Percentiles rank a stretch among this genome's conserved stretches.
Conservation (phyloP, 2,113 vertebrate genomes). For the Myiagra hebetior region DNA sequence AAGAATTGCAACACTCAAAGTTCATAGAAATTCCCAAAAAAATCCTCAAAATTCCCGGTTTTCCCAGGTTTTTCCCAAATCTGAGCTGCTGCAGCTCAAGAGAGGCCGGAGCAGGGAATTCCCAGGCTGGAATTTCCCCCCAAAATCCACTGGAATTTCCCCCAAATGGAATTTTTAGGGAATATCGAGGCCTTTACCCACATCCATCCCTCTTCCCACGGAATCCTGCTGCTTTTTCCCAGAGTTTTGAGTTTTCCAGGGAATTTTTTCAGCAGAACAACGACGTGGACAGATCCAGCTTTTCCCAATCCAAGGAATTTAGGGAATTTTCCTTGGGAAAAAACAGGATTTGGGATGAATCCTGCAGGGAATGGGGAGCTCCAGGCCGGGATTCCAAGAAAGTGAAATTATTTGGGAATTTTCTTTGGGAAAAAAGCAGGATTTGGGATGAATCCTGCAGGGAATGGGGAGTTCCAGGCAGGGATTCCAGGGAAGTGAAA, state of each 20-base stretch:
- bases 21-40: too few relatives aligned
- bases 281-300: background rate
- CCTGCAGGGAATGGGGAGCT: background rate
- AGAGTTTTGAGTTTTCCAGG: background rate
- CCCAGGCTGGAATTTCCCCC: background rate
- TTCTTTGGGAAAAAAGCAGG: background rate
- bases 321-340: background rate
- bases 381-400: too few relatives aligned
- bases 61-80: background rate
- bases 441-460: background rate
- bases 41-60: background rate
- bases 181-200: background rate
- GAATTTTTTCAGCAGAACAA: background rate
- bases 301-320: background rate
- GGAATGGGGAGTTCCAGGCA: background rate
- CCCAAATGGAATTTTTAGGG: too few relatives aligned
- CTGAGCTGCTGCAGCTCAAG: background rate
- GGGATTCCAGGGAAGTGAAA: background rate
- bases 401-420: background rate
- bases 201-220: background rate
- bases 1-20: accelerated
- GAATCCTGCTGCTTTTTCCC: background rate
- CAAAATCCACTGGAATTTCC: background rate
- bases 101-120: background rate
- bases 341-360: background rate